Conservation (phyloP, 2,888 invertebrate genomes). For the Meiosimyza decipiens region DNA sequence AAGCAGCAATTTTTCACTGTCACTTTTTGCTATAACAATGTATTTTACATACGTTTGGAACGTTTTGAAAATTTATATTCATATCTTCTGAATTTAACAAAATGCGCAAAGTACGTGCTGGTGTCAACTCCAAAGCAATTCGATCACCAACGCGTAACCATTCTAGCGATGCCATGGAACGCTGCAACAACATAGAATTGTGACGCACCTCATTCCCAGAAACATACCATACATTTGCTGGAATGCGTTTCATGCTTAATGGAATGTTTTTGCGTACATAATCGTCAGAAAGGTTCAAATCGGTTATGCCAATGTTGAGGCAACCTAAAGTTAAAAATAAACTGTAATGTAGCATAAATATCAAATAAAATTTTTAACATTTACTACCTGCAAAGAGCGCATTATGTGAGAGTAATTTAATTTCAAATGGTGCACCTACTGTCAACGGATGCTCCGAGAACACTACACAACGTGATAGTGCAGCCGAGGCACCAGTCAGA, state of each 20-base stretch:
- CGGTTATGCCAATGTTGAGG: constrained; percentile 83
- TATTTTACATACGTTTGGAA: constrained; percentile 76
- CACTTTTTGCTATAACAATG: background rate
- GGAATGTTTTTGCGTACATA: constrained; percentile 76
- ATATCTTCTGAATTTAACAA: constrained; percentile 86
- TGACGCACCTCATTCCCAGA: constrained; percentile 75
- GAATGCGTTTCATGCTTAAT: constrained; percentile 73
- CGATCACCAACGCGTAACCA: constrained; percentile 85
- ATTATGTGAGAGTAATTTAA: constrained; percentile 64
- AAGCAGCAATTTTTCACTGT: background rate
- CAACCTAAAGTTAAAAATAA: constrained; percentile 73
- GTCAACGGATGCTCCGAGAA: constrained; percentile 65
- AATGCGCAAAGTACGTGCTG: constrained; percentile 77
- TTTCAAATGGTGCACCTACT: constrained; percentile 65
- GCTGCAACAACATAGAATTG: constrained; percentile 74
- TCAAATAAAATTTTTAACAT: background rate
- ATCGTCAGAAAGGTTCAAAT: constrained; percentile 74
- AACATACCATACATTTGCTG: constrained; percentile 71
- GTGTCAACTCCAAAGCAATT: constrained; percentile 78
- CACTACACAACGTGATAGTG: constrained; percentile 64
- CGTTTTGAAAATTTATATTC: constrained; percentile 78
- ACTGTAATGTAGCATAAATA: background rate
- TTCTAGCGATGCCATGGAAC: constrained; percentile 76
- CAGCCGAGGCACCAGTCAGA: constrained; percentile 59
- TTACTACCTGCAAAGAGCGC: constrained; percentile 64